Conservation (phyloP, 2,888 invertebrate species). For the Andrena minutula region DNA sequence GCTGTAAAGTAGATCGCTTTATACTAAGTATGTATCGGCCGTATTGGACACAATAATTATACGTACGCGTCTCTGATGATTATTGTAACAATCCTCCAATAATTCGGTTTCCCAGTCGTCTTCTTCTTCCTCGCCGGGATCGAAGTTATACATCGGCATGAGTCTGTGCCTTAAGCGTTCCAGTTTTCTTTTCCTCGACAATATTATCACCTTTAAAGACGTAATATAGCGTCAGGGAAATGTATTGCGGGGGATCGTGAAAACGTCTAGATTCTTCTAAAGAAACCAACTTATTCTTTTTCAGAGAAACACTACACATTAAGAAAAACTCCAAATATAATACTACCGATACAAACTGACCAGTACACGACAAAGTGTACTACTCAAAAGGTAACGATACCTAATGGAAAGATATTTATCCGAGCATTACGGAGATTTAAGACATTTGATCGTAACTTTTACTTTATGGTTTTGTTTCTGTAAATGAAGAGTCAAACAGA, state of each 20-base stretch:
- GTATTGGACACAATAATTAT: constrained; percentile 30
- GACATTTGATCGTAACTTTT: constrained; percentile 37
- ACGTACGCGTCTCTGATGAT: constrained; percentile 81
- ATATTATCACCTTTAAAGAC: constrained; percentile 85
- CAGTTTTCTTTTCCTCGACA: constrained; percentile 86
- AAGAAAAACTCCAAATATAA: constrained; percentile 16
- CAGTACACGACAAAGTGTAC: constrained; percentile 34
- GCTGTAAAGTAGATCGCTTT: constrained; percentile 78
- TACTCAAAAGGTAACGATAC: constrained; percentile 49
- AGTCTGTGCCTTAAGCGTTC: constrained; percentile 88
- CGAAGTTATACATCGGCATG: constrained; percentile 90
- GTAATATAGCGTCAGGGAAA: not conserved
- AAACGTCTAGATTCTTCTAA: constrained; percentile 19
- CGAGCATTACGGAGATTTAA: constrained; percentile 31
- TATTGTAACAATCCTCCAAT: constrained; percentile 83
- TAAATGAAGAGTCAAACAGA: constrained; percentile 46
- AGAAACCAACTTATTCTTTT: constrained; percentile 17
- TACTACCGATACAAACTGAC: constrained; percentile 31
- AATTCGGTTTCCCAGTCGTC: constrained; percentile 89
- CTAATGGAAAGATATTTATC: constrained; percentile 56
- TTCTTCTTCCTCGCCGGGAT: constrained; percentile 88
- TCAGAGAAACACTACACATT: constrained; percentile 21
- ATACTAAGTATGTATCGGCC: constrained; percentile 36
- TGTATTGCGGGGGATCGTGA: not conserved
- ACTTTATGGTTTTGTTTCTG: constrained; percentile 53